phyloP scores from a whole-genome alignment of 2,113 vertebrate species.

The Apteryx mantelli region DNA sequence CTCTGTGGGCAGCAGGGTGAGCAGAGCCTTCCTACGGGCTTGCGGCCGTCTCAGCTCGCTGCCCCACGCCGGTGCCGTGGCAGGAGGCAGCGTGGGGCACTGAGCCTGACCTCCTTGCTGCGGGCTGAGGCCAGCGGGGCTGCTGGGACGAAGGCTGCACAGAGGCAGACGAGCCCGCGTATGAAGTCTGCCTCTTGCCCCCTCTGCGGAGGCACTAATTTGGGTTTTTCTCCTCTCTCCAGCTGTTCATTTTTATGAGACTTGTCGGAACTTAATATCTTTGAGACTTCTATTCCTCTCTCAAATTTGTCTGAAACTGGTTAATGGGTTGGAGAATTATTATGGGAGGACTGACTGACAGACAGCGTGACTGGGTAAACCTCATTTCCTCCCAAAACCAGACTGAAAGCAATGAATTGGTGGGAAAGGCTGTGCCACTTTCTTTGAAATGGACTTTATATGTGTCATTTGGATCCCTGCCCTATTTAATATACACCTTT shows the following conservation, averaged over 20 bases:
- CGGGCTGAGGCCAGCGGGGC: rapidly evolving
- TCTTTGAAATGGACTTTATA: neutral
- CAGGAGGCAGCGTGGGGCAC: neutral
- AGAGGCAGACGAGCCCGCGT: neutral
- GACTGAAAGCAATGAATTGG: neutral
- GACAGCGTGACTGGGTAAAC: neutral
- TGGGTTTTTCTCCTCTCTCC: neutral
- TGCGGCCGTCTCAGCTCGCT: neutral
- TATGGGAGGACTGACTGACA: conserved; percentile 4
- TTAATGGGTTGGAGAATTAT: conserved; percentile 7
- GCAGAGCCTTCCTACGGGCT: rapidly evolving
- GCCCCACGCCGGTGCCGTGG: rapidly evolving
- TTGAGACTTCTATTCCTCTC: conserved; percentile 9
- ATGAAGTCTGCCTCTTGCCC: neutral
- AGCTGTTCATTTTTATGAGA: conserved; percentile 23
- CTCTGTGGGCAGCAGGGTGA: rapidly evolving
- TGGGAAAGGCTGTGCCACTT: neutral
- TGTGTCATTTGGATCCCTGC: neutral
- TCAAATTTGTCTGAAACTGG: neutral
- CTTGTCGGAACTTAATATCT: conserved; percentile 12
- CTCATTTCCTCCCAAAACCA: rapidly evolving
- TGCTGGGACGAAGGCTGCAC: rapidly evolving
- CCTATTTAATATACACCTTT: neutral
- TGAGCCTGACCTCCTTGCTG: rapidly evolving
- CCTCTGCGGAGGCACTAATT: neutral